A percentile compares a stretch with the other conserved stretches of the same genome.
phyloP scores from a whole-genome alignment of 2,113 vertebrate genomes.

The Gallinago undulata region DNA sequence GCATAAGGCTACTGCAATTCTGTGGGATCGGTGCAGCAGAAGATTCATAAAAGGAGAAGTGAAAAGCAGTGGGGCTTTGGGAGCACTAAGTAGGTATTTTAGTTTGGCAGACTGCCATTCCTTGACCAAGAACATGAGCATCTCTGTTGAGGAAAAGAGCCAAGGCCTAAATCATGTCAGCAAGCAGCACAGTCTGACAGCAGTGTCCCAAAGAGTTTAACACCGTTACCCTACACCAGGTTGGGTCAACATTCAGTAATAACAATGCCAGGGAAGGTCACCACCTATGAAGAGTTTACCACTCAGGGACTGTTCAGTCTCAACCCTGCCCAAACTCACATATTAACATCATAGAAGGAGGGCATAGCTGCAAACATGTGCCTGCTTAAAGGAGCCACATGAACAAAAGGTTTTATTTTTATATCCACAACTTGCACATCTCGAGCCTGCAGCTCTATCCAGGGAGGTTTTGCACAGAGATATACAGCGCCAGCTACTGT shows the following conservation, averaged over 20 bases:
- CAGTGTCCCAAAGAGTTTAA: neutral
- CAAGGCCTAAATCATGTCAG: neutral
- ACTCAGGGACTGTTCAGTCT: neutral
- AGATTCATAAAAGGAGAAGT: neutral
- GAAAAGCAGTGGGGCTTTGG: neutral
- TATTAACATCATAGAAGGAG: neutral
- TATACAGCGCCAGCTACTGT: accelerated
- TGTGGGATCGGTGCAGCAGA: neutral
- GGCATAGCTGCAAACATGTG: neutral
- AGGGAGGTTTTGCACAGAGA: neutral
- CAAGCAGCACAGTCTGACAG: neutral
- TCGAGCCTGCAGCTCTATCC: neutral
- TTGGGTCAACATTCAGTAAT: neutral
- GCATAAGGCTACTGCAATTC: neutral
- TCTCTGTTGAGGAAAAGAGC: neutral
- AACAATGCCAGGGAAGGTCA: neutral
- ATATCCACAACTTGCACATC: neutral
- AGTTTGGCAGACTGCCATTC: neutral
- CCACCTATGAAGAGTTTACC: neutral
- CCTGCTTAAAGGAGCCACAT: neutral
- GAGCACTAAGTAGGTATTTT: neutral
- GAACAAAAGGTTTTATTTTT: neutral
- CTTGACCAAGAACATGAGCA: neutral
- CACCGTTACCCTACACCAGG: neutral
- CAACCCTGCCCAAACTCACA: neutral